Base-by-base conservation (phyloP, 1,140 invertebrate species). In the Agrypnia vestita region DNA sequence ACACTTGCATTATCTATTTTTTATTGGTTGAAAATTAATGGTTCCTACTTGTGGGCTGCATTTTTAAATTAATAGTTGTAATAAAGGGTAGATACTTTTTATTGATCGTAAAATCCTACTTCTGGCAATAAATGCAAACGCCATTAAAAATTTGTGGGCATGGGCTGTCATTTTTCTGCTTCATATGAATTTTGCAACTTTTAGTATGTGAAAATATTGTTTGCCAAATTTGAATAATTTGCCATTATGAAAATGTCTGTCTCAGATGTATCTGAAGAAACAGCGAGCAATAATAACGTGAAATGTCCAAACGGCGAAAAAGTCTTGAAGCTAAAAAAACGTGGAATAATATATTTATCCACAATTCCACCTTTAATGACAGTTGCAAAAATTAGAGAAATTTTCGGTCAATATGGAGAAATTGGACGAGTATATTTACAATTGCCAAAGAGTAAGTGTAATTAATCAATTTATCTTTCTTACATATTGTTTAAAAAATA, bases 281-380 rank as follows among this genome's bases (percentile, higher is more conserved):
- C 49, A 55, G 21, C 47, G 9, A 56, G 35, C 25, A 71, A 59
- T 49, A 62, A 69, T 46, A 56, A 49, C 44, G 19, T 78, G 35
- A 78, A 78, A 46, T 78, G 64, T 78, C 53, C 19, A 55, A 78
- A 78, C 46, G 69, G 21, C 43, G 80, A 78, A 62, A 74, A 75
- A 43, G 77, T 79, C 19, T 62, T 83, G 21, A 83, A 83, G 71
- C 90, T 44, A 91, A 93, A 85, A 88, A 94, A 86, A 90, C 90
- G 84, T 86, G 97, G 97, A 55, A 96, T 98, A 47, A 92, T 98
- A 84, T 98, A 96, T 87, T 87, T 98, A 83, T 96, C 96, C n/a
- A 94, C 93, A 21, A 96, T 97, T 84, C 96, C 96, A 69, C 93
- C 93, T 21, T 94, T 93, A 83, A 96, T 98, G 95, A 97, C 95